Conservation (phyloP, 2,888 invertebrate genomes). For the Graphium colonna region DNA sequence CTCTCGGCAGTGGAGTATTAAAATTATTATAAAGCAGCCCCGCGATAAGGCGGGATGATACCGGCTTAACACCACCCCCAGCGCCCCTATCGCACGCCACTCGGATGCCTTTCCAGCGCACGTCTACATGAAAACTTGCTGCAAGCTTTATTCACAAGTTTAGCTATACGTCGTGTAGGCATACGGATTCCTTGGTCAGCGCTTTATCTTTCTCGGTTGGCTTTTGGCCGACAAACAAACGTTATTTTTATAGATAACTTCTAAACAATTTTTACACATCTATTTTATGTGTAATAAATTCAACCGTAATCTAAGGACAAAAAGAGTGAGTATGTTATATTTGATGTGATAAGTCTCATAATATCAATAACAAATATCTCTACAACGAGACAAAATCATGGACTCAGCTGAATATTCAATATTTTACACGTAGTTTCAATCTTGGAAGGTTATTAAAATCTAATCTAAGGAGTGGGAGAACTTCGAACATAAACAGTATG, state of each 20-base stretch:
- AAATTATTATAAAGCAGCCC: slow-evolving; percentile 74
- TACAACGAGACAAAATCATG: too few relatives aligned
- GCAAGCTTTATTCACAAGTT: slow-evolving; percentile 59
- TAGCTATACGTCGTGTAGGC: slow-evolving; percentile 32
- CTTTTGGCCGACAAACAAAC: not conserved
- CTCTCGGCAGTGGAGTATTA: slow-evolving; percentile 50
- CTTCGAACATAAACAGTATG: slow-evolving; percentile 67
- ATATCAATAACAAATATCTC: too few relatives aligned
- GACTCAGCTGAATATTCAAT: too few relatives aligned
- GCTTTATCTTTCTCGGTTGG: not conserved
- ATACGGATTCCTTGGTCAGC: not conserved
- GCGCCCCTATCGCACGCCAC: slow-evolving; percentile 60
- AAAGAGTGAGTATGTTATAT: too few relatives aligned
- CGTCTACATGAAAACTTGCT: slow-evolving; percentile 64
- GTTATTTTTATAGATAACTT: too few relatives aligned
- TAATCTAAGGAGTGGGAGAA: slow-evolving; percentile 41
- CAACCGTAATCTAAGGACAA: too few relatives aligned
- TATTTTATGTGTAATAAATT: too few relatives aligned
- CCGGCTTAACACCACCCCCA: slow-evolving; percentile 54
- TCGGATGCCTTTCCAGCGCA: slow-evolving; percentile 64
- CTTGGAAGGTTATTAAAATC: slow-evolving; percentile 31
- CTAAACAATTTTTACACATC: too few relatives aligned
- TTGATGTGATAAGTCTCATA: too few relatives aligned
- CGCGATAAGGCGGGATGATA: slow-evolving; percentile 69
- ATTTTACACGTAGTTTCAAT: too few relatives aligned